Evolutionary conservation across 92 coral and sea anemone species (phyloP), one percentile per base, ranked within the genome.

Genomic region (Ricordea florida): DNA sequence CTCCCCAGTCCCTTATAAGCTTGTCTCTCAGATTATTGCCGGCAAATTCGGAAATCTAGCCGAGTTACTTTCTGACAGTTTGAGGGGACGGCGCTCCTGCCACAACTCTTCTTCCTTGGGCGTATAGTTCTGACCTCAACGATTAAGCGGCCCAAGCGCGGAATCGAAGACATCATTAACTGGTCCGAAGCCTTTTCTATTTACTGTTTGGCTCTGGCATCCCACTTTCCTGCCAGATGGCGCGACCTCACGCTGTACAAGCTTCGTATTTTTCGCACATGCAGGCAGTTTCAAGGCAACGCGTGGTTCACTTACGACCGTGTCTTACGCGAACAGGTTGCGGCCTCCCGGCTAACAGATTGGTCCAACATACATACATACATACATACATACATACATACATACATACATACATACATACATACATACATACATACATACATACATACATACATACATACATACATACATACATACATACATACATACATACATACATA

Each of bases 151-250:
- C 35, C 41, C 26, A 66, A 56, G 34, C 49, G 74, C 4, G 9
- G 24, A 17, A 45, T 78, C 16, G 65, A 42, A 18, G 84, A 78
- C 44, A 78, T 78, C 37, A 31, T 43, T 25, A 8, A 66, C 4
- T 71, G 80, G 80, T 22, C 38, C 6, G 84, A 66, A 55, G 76
- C 84, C 26, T 78, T 78, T 50, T 44, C 56, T 14, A 44, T 79
- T 20, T 79, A n/a, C 20, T 33, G 13, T 17, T 35, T 68, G 61
- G 56, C 59, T 0, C 25, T 79, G 24, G 27, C 6, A 10, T 22
- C 78, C 8, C 47, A 79, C 35, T 79, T 68, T 42, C 85, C 78
- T 10, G 9, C 20, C 15, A 40, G 70, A 14, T 78, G 76, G 84
- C 26, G 47, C 3, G 84, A 78, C 29, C 45, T 78, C 18, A 13